Conservation (phyloP, 2,113 vertebrate genomes). For the Phylloscopus whistleri region DNA sequence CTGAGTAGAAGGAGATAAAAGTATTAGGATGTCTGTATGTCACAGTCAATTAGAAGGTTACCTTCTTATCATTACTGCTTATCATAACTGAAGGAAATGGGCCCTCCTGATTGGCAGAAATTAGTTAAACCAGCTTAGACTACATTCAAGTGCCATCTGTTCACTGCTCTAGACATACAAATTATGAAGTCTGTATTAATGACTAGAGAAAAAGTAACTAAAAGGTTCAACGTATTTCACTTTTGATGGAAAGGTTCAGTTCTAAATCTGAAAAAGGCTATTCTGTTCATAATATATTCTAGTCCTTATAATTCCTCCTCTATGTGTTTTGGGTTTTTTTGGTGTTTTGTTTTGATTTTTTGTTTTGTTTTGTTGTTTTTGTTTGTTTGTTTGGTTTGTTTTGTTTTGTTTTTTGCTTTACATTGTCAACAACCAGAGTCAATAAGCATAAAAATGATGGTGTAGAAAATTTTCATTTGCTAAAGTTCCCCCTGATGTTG, state of each 20-base stretch:
- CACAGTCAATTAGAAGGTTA: conserved; percentile 39
- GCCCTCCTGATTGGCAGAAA: background rate
- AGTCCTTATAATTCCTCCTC: background rate
- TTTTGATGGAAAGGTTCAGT: background rate
- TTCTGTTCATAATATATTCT: background rate
- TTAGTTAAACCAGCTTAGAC: conserved; percentile 33
- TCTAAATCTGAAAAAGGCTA: background rate
- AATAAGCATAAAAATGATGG: background rate
- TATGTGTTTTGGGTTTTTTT: too few relatives aligned
- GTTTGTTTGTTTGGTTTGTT: too few relatives aligned
- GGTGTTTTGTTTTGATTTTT: background rate
- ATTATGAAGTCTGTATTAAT: background rate
- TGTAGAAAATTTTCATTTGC: background rate
- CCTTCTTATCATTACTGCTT: conserved; percentile 39
- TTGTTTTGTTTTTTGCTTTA: background rate
- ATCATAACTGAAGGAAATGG: conserved; percentile 44
- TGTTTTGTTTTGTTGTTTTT: background rate
- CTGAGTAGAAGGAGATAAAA: conserved; percentile 29
- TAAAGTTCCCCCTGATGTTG: background rate
- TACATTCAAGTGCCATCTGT: conserved; percentile 10
- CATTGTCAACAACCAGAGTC: background rate
- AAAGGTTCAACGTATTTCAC: rapidly evolving
- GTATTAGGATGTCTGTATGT: conserved; percentile 31
- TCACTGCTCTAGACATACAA: background rate
- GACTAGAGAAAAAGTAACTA: background rate